Conservation (phyloP, 2,797 vertebrate genomes). For the Babyrousa celebensis region DNA sequence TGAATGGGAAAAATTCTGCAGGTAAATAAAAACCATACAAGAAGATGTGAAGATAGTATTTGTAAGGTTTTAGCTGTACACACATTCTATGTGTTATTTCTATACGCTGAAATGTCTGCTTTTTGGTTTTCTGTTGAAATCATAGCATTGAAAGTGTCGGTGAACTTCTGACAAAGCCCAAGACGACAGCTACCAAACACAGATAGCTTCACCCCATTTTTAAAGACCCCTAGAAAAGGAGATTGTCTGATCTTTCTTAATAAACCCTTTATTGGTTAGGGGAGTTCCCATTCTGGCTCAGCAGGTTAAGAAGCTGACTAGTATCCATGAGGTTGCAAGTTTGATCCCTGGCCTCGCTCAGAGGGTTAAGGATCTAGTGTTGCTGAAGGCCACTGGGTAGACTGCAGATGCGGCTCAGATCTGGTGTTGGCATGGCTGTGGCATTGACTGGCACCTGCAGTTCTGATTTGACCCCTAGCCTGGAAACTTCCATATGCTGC, state of each 20-base stretch:
- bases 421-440: too few relatives aligned
- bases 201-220: conserved; percentile 24
- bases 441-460: too few relatives aligned
- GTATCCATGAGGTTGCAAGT: too few relatives aligned
- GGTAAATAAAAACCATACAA: conserved; percentile 60
- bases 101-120: neutral
- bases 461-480: too few relatives aligned
- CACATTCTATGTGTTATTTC: conserved; percentile 9
- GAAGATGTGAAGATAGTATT: conserved; percentile 1
- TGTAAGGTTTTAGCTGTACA: too few relatives aligned
- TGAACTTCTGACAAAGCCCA: neutral
- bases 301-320: too few relatives aligned
- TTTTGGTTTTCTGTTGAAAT: conserved; percentile 65
- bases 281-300: too few relatives aligned
- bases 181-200: conserved; percentile 37
- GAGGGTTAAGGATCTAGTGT: too few relatives aligned
- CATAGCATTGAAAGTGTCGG: neutral
- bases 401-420: too few relatives aligned
- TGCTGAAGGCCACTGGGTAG: too few relatives aligned
- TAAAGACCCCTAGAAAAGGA: neutral
- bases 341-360: too few relatives aligned
- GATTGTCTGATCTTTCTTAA: neutral
- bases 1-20: conserved; percentile 66
- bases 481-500: too few relatives aligned
- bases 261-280: neutral